Evolutionary conservation across 2,113 vertebrate genomes (phyloP).

Genomic region (Sphaerodactylus townsendi): DNA sequence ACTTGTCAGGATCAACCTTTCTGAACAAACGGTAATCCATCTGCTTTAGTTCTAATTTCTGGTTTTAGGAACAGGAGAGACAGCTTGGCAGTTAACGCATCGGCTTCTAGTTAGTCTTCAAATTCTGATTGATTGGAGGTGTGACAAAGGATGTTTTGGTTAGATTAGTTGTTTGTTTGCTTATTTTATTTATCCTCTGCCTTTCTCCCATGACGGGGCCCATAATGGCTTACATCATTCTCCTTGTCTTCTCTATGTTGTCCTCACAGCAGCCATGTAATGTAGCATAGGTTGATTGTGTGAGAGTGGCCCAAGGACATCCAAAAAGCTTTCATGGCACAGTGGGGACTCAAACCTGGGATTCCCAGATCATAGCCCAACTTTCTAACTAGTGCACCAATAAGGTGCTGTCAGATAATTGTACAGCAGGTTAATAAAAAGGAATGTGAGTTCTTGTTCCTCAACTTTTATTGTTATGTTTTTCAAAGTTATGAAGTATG

Average conservation of each 20-base stretch:
- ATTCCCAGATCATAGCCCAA: too few relatives aligned
- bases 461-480: background rate
- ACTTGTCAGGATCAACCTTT: constrained; percentile 95
- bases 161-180: too few relatives aligned
- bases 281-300: too few relatives aligned
- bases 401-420: constrained; percentile 3
- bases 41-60: background rate
- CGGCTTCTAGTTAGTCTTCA: background rate
- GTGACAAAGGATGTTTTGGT: background rate
- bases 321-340: too few relatives aligned
- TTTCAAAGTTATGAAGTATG: background rate
- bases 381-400: background rate
- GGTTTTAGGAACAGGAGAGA: background rate
- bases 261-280: too few relatives aligned
- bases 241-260: too few relatives aligned
- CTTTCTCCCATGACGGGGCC: too few relatives aligned
- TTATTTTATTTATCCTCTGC: too few relatives aligned
- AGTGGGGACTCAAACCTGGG: too few relatives aligned
- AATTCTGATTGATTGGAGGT: constrained; percentile 2
- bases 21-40: constrained; percentile 90
- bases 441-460: background rate
- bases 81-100: background rate
- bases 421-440: background rate
- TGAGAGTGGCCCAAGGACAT: too few relatives aligned
- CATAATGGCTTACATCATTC: too few relatives aligned